Percentiles rank a stretch among this genome's conserved stretches.
Conservation (phyloP, 1,140 invertebrate species). For the Epicauta chinensis region DNA sequence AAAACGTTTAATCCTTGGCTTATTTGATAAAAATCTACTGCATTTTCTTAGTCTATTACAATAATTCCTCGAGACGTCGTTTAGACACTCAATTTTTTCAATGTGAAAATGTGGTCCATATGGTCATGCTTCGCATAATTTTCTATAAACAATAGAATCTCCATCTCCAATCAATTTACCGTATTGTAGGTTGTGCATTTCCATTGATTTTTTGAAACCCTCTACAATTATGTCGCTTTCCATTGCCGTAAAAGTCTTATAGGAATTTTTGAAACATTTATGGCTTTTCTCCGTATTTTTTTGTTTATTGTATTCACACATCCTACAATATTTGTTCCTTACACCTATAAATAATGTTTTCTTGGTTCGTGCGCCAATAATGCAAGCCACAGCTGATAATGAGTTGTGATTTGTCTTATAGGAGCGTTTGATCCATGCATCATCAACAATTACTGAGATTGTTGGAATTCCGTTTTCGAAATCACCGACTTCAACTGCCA, state of each 20-base stretch:
- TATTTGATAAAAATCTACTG: no score
- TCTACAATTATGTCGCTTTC: background rate
- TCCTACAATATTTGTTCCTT: constrained; percentile 34
- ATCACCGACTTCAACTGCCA: constrained; percentile 19
- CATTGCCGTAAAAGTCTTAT: background rate
- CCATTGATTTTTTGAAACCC: background rate
- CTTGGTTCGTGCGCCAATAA: constrained; percentile 34
- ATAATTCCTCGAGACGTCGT: constrained; percentile 23
- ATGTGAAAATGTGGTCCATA: constrained; percentile 27
- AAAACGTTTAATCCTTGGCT: no score
- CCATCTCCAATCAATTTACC: constrained; percentile 30
- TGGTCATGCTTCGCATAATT: constrained; percentile 14
- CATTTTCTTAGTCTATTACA: constrained; percentile 10
- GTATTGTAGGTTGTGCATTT: constrained; percentile 5
- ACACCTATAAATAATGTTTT: constrained; percentile 36
- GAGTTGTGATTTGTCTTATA: constrained; percentile 29
- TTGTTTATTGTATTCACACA: constrained; percentile 32
- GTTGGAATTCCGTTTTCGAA: constrained; percentile 22
- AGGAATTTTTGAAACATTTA: constrained; percentile 3
- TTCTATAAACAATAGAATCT: constrained; percentile 36
- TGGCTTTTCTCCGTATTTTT: background rate
- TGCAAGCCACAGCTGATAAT: constrained; percentile 26
- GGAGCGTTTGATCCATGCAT: constrained; percentile 29
- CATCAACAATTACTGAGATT: constrained; percentile 31
- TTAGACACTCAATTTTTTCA: constrained; percentile 32